Conservation (phyloP, 2,888 invertebrate genomes). For the Rugalucina vietnamica region DNA sequence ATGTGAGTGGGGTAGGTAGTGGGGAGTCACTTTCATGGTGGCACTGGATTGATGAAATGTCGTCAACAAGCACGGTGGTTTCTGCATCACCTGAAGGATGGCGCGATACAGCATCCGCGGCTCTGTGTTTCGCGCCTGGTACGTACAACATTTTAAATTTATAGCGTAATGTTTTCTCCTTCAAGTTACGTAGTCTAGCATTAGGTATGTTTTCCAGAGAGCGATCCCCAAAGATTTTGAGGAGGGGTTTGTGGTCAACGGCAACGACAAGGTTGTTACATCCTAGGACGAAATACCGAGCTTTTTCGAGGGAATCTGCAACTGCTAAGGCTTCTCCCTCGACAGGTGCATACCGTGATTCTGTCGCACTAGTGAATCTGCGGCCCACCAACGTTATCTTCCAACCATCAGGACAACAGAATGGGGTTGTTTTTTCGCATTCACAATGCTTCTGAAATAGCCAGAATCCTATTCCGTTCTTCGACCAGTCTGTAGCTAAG, state of each 20-base stretch:
- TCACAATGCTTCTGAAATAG: conserved; percentile 40
- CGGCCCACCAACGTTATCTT: conserved; percentile 52
- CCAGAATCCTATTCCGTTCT: conserved; percentile 58
- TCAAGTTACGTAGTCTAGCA: conserved; percentile 38
- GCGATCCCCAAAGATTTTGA: conserved; percentile 41
- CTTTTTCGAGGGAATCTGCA: conserved; percentile 29
- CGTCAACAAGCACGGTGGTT: conserved; percentile 28
- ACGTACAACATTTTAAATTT: conserved; percentile 40
- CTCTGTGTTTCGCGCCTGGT: conserved; percentile 42
- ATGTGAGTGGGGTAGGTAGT: too few species aligned
- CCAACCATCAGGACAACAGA: conserved; percentile 54
- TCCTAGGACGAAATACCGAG: conserved; percentile 41
- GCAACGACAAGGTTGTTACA: conserved; percentile 42
- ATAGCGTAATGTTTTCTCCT: conserved; percentile 49
- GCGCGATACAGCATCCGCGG: conserved; percentile 57
- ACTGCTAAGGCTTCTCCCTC: conserved; percentile 11
- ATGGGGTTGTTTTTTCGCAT: conserved; percentile 25
- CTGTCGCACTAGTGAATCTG: conserved; percentile 47
- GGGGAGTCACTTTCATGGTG: too few species aligned
- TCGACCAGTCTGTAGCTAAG: conserved; percentile 70
- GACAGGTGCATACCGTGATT: conserved; percentile 8
- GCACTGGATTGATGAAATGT: too few species aligned
- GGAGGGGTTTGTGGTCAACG: conserved; percentile 49
- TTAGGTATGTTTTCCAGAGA: conserved; percentile 43
- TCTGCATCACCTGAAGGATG: conserved; percentile 47